Base-by-base conservation (phyloP, 2,113 vertebrate species). In the Cacatua alba region DNA sequence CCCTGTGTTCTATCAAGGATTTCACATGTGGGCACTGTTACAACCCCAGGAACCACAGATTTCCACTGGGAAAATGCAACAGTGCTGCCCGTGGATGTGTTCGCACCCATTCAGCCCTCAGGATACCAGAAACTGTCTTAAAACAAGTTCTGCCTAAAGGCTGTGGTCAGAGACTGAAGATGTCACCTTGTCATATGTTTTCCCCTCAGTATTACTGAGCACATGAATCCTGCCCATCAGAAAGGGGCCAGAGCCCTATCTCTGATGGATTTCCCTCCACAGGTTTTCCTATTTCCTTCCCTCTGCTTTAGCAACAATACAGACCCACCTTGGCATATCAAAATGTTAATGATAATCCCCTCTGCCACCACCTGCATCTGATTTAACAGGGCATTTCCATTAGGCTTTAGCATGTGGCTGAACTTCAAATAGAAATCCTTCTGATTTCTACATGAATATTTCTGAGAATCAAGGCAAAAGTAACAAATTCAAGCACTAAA, bases 381-480 rank as follows among this genome's bases (percentile, higher is more conserved):
- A 74, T 72, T 93, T 75, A 60, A n/a, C 51, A 48, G 37, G 35
- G 33, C 20, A 85, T 88, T 92, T 95, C 82, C 51, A 94, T 82
- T 46, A 85, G 70, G 60, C 41, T 85, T 33, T 3, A 65, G 82
- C 69, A 39, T 59, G 33, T 59, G 33, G 57, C 33, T 59, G 21
- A 59, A 35, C 57, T 35, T 59, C 57, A 59, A 59, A 59, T 35
- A n/a, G 52, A 59, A 59, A 59, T 59, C 57, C 57, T 59, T 35
- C 33, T 35, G 57, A 59, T 53, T 63, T 57, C 19, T 5, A 33
- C 39, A 20, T 33, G 13, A 53, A 23, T 48, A 78, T 68, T 95
- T 75, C 80, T 64, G 59, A 82, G 71, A 82, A 76, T 59, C 25
- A 4, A 86, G n/a, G 48, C 43, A 88, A 51, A 95, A 86, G 48